Evolutionary conservation across 2,113 vertebrate species (phyloP).

Genomic region (Calidris pygmaea): DNA sequence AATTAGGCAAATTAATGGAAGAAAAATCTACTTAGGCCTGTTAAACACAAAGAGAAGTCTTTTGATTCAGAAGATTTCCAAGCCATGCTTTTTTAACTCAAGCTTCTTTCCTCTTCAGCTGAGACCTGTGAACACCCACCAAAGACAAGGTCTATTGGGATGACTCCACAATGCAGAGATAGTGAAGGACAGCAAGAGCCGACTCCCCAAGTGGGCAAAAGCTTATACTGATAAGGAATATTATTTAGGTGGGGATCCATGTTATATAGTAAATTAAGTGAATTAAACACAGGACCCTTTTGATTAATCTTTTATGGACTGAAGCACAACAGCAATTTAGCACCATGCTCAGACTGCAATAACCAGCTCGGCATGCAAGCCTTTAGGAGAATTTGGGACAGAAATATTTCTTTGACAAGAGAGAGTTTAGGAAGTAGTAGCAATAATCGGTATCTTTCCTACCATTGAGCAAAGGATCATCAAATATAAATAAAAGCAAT

Average conservation of each 20-base stretch:
- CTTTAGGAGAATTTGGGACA: not conserved
- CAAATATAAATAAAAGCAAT: not conserved
- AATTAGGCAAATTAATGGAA: not conserved
- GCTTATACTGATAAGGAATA: not conserved
- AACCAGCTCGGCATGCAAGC: not conserved
- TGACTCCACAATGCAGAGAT: not conserved
- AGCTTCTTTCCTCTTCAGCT: not conserved
- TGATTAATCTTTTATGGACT: not conserved
- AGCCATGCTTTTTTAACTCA: not conserved
- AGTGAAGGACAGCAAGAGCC: not conserved
- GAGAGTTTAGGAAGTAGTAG: not conserved
- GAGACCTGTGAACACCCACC: not conserved
- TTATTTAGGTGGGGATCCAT: not conserved
- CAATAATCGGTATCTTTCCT: not conserved
- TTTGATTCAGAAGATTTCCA: not conserved
- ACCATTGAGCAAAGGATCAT: not conserved
- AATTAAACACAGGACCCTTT: not conserved
- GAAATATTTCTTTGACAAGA: not conserved
- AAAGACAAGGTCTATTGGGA: not conserved
- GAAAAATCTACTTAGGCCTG: not conserved
- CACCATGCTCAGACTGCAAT: not conserved
- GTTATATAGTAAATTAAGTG: not conserved
- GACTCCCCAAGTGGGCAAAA: not conserved
- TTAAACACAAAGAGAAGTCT: not conserved
- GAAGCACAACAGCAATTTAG: not conserved